phyloP scores from a whole-genome alignment of 2,888 invertebrate genomes.

The Eupithecia abbreviata region DNA sequence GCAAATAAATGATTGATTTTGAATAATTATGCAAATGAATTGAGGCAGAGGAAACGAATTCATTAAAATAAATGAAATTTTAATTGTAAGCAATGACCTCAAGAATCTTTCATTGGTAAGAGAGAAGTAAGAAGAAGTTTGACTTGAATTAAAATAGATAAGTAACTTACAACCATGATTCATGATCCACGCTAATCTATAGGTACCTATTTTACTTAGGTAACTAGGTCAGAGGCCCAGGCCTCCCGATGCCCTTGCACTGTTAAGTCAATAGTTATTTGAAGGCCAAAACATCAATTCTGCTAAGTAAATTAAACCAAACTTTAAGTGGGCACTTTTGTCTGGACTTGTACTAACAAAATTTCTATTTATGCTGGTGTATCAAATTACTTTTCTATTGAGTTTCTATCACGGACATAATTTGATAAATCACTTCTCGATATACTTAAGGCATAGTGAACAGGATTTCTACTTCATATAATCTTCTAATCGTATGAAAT shows the following conservation, averaged over 20 bases:
- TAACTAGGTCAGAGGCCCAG: too few relatives aligned
- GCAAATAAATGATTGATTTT: too few relatives aligned
- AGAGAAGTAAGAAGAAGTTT: too few relatives aligned
- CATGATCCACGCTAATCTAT: too few relatives aligned
- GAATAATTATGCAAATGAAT: too few relatives aligned
- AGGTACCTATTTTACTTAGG: too few relatives aligned
- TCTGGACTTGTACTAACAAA: constrained; percentile 48
- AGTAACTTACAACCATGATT: too few relatives aligned
- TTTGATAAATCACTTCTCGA: constrained; percentile 43
- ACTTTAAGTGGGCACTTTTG: constrained; percentile 19
- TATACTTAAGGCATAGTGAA: neutral
- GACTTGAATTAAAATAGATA: too few relatives aligned
- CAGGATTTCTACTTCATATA: neutral
- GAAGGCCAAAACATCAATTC: neutral
- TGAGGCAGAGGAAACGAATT: neutral
- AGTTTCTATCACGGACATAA: constrained; percentile 57
- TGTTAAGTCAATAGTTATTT: neutral
- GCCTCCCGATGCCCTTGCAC: neutral
- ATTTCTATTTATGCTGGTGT: constrained; percentile 66
- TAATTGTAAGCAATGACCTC: neutral
- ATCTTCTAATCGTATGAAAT: neutral
- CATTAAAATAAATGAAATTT: neutral
- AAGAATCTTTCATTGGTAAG: neutral
- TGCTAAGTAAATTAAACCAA: neutral
- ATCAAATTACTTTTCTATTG: constrained; percentile 67